Evolutionary conservation across 2,888 invertebrate genomes (phyloP).

Genomic region (Caenorhabditis zanzibari): DNA sequence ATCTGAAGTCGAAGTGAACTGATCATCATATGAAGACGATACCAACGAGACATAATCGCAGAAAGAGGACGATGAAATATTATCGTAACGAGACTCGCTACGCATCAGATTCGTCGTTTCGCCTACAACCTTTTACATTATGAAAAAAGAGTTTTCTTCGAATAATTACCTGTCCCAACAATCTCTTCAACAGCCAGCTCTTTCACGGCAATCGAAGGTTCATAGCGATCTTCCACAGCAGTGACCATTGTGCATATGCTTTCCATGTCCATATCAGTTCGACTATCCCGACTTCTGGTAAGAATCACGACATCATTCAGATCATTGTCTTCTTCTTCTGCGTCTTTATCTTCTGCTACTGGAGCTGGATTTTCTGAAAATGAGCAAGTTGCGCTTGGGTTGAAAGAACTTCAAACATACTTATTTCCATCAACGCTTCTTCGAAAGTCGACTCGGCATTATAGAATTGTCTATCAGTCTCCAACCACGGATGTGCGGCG

Average conservation of each 20-base stretch:
- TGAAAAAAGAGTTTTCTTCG: neutral
- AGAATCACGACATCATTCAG: constrained; percentile 68
- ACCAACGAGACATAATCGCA: constrained; percentile 72
- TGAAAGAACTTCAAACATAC: constrained; percentile 22
- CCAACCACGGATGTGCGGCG: constrained; percentile 70
- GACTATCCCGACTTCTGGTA: constrained; percentile 57
- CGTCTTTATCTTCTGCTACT: constrained; percentile 58
- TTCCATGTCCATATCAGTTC: constrained; percentile 56
- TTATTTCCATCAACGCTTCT: constrained; percentile 65
- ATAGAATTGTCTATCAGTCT: constrained; percentile 54
- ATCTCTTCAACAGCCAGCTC: constrained; percentile 24
- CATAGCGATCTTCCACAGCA: constrained; percentile 61
- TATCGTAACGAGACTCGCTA: constrained; percentile 75
- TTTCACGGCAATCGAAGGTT: constrained; percentile 41
- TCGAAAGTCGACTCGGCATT: constrained; percentile 65
- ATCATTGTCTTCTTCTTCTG: constrained; percentile 66
- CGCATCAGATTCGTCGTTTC: constrained; percentile 65
- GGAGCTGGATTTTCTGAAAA: constrained; percentile 43
- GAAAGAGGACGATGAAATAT: constrained; percentile 75
- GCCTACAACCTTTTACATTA: constrained; percentile 22
- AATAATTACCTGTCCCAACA: constrained; percentile 40
- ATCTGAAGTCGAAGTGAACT: constrained; percentile 68
- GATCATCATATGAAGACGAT: constrained; percentile 54
- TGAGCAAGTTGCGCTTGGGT: too few species aligned
- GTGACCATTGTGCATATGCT: constrained; percentile 71